Conservation (phyloP, 2,113 vertebrate genomes). For the Raja brachyura region DNA sequence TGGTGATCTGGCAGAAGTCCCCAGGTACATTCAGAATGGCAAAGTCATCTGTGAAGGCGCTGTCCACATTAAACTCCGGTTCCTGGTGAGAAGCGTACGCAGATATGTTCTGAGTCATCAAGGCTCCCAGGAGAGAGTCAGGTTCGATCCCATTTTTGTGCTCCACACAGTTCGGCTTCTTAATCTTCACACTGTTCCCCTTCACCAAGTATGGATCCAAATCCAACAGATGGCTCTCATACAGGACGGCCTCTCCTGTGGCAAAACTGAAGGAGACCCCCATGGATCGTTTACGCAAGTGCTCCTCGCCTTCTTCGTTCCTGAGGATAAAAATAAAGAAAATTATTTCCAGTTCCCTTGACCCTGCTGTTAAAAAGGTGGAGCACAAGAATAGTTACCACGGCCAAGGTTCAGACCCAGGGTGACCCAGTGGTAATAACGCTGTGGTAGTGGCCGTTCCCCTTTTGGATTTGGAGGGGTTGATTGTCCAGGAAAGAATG, state of each 20-base stretch:
- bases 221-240: slow-evolving; percentile 43
- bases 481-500: too few species aligned
- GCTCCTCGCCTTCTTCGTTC: slow-evolving; percentile 68
- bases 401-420: background rate
- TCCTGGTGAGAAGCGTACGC: slow-evolving; percentile 44
- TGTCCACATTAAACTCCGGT: slow-evolving; percentile 46
- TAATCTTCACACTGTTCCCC: slow-evolving; percentile 42
- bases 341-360: background rate
- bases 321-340: slow-evolving; percentile 46
- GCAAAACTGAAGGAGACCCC: slow-evolving; percentile 64
- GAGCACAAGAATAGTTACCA: background rate
- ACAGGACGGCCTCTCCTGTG: slow-evolving; percentile 66
- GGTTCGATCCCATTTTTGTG: slow-evolving; percentile 40
- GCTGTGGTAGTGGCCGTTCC: too few species aligned
- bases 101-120: slow-evolving; percentile 58
- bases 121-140: slow-evolving; percentile 57
- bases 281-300: slow-evolving; percentile 56
- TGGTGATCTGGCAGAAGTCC: slow-evolving; percentile 42
- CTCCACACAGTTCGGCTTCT: slow-evolving; percentile 9
- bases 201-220: slow-evolving; percentile 38
- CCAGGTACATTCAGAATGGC: slow-evolving; percentile 50
- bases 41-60: slow-evolving; percentile 53
- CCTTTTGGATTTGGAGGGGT: too few species aligned
- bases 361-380: background rate
- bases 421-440: background rate